Conservation (phyloP, 2,888 invertebrate genomes). For the Sipunculus nudus region DNA sequence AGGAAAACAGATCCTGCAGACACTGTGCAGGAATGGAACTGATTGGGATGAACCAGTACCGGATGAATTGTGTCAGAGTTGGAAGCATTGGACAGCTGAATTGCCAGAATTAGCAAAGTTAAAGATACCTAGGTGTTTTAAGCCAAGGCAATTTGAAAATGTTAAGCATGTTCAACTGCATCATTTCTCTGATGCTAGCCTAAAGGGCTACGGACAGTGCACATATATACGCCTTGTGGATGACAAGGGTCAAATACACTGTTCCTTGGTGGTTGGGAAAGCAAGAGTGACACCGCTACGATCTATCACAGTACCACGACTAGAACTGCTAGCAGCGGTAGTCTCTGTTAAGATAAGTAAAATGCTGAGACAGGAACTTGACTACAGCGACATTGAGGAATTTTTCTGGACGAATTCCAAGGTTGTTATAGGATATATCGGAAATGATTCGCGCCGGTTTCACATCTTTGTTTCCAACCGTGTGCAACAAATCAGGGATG, state of each 20-base stretch:
- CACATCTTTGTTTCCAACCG: constrained; percentile 47
- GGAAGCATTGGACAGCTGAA: constrained; percentile 14
- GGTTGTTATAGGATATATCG: constrained; percentile 24
- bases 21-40: neutral
- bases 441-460: constrained; percentile 35
- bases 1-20: constrained; percentile 13
- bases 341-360: constrained; percentile 12
- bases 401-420: constrained; percentile 30
- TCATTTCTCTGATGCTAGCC: constrained; percentile 26
- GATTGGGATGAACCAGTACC: constrained; percentile 21
- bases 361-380: constrained; percentile 17
- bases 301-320: constrained; percentile 16
- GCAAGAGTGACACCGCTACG: constrained; percentile 19
- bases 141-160: neutral
- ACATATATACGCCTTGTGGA: constrained; percentile 12
- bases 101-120: neutral
- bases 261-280: constrained; percentile 20
- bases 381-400: neutral
- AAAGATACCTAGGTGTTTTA: neutral
- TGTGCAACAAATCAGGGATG: constrained; percentile 39
- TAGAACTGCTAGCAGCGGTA: constrained; percentile 23
- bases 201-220: constrained; percentile 22
- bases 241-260: constrained; percentile 7
- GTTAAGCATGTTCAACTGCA: constrained; percentile 7
- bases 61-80: neutral